Conservation (phyloP, 1,140 invertebrate species). For the Diorhabda sublineata region DNA sequence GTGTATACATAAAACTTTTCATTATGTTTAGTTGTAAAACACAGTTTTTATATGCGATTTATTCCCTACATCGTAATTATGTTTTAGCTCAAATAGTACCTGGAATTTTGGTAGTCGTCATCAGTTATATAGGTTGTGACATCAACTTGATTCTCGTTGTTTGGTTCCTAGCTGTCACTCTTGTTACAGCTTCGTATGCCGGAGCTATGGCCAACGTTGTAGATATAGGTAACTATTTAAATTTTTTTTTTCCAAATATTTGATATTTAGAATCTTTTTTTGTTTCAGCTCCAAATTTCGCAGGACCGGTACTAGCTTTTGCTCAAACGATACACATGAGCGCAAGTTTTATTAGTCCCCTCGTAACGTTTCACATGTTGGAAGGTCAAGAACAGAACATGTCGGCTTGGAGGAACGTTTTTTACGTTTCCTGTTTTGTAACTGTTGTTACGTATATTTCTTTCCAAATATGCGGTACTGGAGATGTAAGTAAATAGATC, state of each 20-base stretch:
- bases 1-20: too few species aligned
- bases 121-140: slow-evolving; percentile 64
- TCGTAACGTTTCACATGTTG: slow-evolving; percentile 55
- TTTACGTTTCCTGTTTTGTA: slow-evolving; percentile 62
- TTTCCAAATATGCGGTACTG: slow-evolving; percentile 66
- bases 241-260: not conserved
- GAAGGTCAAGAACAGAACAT: slow-evolving; percentile 32
- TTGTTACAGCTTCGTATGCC: slow-evolving; percentile 68
- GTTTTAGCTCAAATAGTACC: slow-evolving; percentile 62
- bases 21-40: not conserved
- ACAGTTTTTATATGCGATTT: not conserved
- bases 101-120: slow-evolving; percentile 59
- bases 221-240: slow-evolving; percentile 55
- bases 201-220: slow-evolving; percentile 75
- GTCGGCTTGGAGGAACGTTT: slow-evolving; percentile 68
- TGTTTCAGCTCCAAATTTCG: slow-evolving; percentile 61
- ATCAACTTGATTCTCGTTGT: slow-evolving; percentile 56
- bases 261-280: not conserved
- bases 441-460: slow-evolving; percentile 63
- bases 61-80: not conserved
- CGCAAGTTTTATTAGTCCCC: slow-evolving; percentile 65
- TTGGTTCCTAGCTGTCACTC: slow-evolving; percentile 67
- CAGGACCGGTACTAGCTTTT: slow-evolving; percentile 67
- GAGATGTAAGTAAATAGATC: slow-evolving; percentile 45
- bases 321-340: slow-evolving; percentile 74